These are phyloP conservation scores for Leptothorax acervorum DNA, from an alignment of 2,888 invertebrate genomes.

Conservation along the genomic window DNA sequence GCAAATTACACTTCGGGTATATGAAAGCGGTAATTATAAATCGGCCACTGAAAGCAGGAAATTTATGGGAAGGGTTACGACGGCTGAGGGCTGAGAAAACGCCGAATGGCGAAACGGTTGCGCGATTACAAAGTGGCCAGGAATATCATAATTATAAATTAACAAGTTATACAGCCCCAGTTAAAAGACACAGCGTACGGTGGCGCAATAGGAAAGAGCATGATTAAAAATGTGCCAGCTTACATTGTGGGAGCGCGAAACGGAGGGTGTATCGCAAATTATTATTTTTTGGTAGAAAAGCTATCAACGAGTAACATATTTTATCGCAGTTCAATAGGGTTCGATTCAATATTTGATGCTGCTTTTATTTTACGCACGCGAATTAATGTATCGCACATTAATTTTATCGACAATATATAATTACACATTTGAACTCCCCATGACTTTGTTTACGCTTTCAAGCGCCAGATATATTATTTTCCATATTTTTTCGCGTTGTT, in stretches of 20 bases:
- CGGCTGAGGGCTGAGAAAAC: slow-evolving; percentile 63
- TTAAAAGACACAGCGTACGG: slow-evolving; percentile 25
- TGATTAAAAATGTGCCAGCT: slow-evolving; percentile 62
- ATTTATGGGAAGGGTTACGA: slow-evolving; percentile 69
- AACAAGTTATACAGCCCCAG: slow-evolving; percentile 38
- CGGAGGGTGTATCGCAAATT: slow-evolving; percentile 11
- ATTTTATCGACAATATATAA: not conserved
- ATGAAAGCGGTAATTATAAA: slow-evolving; percentile 73
- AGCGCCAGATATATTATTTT: not conserved
- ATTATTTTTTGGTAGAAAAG: not conserved
- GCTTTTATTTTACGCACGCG: no score
- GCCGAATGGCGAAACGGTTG: slow-evolving; percentile 61
- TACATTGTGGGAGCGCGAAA: not conserved
- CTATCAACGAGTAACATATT: not conserved
- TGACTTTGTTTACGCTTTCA: not conserved
- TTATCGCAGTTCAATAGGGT: not conserved
- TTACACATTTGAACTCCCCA: not conserved
- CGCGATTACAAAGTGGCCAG: slow-evolving; percentile 44
- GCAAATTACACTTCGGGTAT: slow-evolving; percentile 70
- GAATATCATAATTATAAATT: slow-evolving; percentile 60
- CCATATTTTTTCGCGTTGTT: not conserved
- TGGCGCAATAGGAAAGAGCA: slow-evolving; percentile 47
- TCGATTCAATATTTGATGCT: not conserved
- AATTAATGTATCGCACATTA: not conserved
- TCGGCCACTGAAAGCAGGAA: slow-evolving; percentile 67